Evolutionary conservation across 2,113 vertebrate species (phyloP), one percentile per base, ranked within the genome.

Genomic region (Egretta garzetta): DNA sequence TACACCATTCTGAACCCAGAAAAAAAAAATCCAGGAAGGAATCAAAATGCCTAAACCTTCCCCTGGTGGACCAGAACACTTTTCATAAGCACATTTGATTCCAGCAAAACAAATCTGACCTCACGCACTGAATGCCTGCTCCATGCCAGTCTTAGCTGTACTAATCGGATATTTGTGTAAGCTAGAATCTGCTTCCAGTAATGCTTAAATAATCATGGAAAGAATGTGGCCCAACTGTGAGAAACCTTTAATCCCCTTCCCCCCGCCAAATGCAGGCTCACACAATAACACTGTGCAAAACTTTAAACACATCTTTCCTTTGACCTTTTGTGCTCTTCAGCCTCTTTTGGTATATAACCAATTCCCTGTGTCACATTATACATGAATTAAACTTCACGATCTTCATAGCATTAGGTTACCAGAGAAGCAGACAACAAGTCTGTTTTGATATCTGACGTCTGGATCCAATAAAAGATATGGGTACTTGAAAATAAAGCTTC

Each of bases 151-250:
- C 50, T 94, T 86, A 66, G 64, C 47, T 72, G 71, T 49, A 41
- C 62, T 97, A 97, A 97, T 96, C 93, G 3, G 92, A 66, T 97
- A 90, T 91, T 94, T 88, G 49, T 55, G 35, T 50, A 49, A 95
- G 60, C 56, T 87, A 84, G 90, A 92, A 96, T 95, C 68, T 93
- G 32, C 74, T 90, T 86, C 3, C 0, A 70, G 32, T 76, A 96
- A 93, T 94, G 67, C 68, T 93, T 79, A 64, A 96, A 72, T 97
- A 97, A 97, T 97, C 93, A 71, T 58, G 79, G 92, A 97, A 97
- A 93, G 92, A 97, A 97, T 97, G 97, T 64, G 58, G 37, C 24
- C 80, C 22, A 79, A 60, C 73, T 93, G 75, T 93, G 87, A 96
- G 93, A 97, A 97, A 96, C 7, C n/a, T 88, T 94, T 97, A 96